These are phyloP conservation scores for Gulo gulo DNA, from an alignment of 2,113 vertebrate species.

Conservation along the genomic window DNA sequence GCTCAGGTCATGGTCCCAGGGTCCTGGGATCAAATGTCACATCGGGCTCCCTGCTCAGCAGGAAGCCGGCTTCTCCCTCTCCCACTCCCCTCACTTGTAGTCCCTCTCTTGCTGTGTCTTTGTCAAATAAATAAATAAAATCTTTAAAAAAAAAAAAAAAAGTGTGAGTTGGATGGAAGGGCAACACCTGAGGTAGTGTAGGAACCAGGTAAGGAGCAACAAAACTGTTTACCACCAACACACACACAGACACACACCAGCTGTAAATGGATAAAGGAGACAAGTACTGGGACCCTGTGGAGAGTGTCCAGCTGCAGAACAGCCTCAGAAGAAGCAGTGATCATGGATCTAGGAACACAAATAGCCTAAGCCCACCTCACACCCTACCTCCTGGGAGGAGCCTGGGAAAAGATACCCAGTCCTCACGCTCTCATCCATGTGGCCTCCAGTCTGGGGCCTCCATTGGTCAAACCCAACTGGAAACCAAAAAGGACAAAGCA, in stretches of 20 bases:
- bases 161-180: not conserved
- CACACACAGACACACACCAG: not conserved
- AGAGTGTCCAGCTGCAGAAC: not conserved
- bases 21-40: no score
- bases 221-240: not conserved
- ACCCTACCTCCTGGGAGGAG: not conserved
- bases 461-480: not conserved
- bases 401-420: not conserved
- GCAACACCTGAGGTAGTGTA: not conserved
- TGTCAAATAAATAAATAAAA: not conserved
- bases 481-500: not conserved
- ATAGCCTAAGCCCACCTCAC: not conserved
- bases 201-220: not conserved
- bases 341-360: not conserved
- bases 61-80: no score
- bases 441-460: not conserved
- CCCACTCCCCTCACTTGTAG: no score
- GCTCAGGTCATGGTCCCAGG: no score
- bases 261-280: not conserved
- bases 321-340: not conserved
- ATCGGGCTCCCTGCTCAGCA: no score
- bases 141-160: not conserved
- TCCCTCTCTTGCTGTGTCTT: no score
- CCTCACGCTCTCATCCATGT: not conserved
- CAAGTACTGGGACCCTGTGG: not conserved